These are phyloP conservation scores for Coenonympha glycerion DNA, from an alignment of 2,888 invertebrate genomes.

Conservation along the genomic window DNA sequence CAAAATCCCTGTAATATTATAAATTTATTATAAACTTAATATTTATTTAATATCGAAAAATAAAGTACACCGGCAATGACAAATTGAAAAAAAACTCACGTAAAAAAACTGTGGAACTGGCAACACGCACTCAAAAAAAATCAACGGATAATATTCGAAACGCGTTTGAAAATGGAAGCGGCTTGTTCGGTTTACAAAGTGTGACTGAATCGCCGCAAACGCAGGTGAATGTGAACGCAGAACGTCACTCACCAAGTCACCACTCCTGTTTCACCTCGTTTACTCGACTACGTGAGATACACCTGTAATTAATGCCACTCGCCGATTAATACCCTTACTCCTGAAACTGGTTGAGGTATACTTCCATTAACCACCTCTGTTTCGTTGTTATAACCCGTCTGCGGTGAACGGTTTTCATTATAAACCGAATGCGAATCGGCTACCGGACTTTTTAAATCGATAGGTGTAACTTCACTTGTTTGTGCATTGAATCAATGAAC, in stretches of 20 bases:
- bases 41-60: too few species aligned
- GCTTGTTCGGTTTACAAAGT: constrained; percentile 45
- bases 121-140: constrained; percentile 48
- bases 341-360: constrained; percentile 53
- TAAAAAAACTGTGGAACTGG: constrained; percentile 35
- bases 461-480: not conserved
- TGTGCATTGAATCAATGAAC: constrained; percentile 60
- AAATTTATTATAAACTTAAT: too few species aligned
- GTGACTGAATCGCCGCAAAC: constrained; percentile 59
- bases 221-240: constrained; percentile 69
- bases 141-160: constrained; percentile 34
- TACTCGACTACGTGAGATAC: constrained; percentile 42
- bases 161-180: constrained; percentile 46
- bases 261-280: constrained; percentile 62
- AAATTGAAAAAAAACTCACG: constrained; percentile 28
- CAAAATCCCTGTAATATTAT: too few species aligned
- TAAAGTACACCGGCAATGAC: not conserved
- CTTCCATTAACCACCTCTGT: constrained; percentile 4
- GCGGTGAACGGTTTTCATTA: constrained; percentile 22
- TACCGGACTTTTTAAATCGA: constrained; percentile 2
- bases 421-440: constrained; percentile 21
- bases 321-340: constrained; percentile 39
- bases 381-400: not conserved
- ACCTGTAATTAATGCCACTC: constrained; percentile 38
- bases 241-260: constrained; percentile 63